Percentiles rank a stretch among this genome's conserved stretches.
Evolutionary conservation across 1,140 invertebrate genomes (phyloP).

Genomic region (Drosophila azteca): DNA sequence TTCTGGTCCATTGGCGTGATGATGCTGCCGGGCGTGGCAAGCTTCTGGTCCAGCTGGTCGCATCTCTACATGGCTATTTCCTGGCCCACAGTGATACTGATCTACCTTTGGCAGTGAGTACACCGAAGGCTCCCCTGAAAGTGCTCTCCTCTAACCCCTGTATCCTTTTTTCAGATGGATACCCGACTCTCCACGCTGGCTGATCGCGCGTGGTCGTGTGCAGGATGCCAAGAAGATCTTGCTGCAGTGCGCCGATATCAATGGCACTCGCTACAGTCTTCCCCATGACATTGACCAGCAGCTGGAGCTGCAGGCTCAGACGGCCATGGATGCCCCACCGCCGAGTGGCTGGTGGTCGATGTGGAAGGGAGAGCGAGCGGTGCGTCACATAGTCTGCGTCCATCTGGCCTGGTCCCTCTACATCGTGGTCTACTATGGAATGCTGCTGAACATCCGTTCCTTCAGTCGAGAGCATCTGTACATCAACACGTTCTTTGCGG

Average conservation of each 20-base stretch:
- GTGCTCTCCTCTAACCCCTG: not conserved
- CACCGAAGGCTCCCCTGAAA: not conserved
- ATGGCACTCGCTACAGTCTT: conserved; percentile 82
- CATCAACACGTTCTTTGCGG: conserved; percentile 81
- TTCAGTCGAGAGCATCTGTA: conserved; percentile 83
- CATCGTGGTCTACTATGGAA: conserved; percentile 84
- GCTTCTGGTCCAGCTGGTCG: conserved; percentile 83
- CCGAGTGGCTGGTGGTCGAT: conserved; percentile 80
- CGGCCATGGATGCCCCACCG: conserved; percentile 75
- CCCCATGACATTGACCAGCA: conserved; percentile 81
- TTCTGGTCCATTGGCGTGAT: conserved; percentile 84
- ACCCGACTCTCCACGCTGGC: conserved; percentile 93
- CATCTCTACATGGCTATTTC: conserved; percentile 84
- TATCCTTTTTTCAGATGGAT: conserved; percentile 82
- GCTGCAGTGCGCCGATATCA: conserved; percentile 87
- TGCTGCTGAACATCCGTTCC: conserved; percentile 83
- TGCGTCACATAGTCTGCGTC: conserved; percentile 77
- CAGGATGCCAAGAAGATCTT: conserved; percentile 90
- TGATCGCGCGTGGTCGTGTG: conserved; percentile 89
- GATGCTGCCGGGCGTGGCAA: conserved; percentile 82
- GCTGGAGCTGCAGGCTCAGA: conserved; percentile 80
- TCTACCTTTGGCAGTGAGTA: conserved; percentile 83
- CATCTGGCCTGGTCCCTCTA: conserved; percentile 82
- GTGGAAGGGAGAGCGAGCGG: conserved; percentile 75
- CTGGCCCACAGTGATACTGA: conserved; percentile 82